A percentile compares a stretch with the other conserved stretches of the same genome.
phyloP scores from a whole-genome alignment of 2,797 vertebrate genomes.

The Etheostoma nigrum region DNA sequence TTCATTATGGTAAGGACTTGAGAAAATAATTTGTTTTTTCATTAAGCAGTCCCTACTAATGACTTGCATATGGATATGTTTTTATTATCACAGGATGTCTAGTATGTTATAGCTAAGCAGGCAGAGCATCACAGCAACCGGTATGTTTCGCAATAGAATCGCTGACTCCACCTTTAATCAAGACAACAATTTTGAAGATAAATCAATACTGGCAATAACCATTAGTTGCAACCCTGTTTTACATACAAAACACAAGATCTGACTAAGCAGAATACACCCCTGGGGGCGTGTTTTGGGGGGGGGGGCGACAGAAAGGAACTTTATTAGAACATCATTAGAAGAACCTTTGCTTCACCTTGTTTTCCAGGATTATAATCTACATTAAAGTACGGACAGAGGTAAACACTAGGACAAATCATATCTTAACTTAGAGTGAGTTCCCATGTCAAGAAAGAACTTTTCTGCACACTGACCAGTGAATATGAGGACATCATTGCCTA shows the following conservation, averaged over 20 bases:
- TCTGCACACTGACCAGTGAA: too few species aligned
- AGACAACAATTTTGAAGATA: neutral
- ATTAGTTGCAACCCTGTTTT: neutral
- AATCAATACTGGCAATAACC: neutral
- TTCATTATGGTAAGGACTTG: conserved; percentile 19
- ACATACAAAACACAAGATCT: neutral
- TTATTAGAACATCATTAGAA: neutral
- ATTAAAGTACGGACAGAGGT: neutral
- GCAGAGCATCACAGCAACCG: neutral
- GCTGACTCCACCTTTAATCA: too few species aligned
- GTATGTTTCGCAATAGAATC: too few species aligned
- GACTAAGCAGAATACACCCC: neutral
- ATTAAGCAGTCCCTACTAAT: conserved; percentile 15
- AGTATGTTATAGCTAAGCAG: conserved; percentile 29
- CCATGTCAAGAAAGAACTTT: neutral
- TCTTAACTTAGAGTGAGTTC: neutral
- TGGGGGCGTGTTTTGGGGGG: too few species aligned
- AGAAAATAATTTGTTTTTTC: conserved; percentile 27
- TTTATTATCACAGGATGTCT: conserved; percentile 22
- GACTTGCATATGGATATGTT: conserved; percentile 22
- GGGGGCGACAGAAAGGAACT: neutral
- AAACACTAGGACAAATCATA: neutral
- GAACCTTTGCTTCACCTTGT: neutral
- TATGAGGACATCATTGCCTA: too few species aligned
- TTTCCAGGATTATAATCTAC: neutral